Evolutionary conservation across 1,140 invertebrate genomes (phyloP), one percentile per base, ranked within the genome.

Genomic region (Limonius californicus): DNA sequence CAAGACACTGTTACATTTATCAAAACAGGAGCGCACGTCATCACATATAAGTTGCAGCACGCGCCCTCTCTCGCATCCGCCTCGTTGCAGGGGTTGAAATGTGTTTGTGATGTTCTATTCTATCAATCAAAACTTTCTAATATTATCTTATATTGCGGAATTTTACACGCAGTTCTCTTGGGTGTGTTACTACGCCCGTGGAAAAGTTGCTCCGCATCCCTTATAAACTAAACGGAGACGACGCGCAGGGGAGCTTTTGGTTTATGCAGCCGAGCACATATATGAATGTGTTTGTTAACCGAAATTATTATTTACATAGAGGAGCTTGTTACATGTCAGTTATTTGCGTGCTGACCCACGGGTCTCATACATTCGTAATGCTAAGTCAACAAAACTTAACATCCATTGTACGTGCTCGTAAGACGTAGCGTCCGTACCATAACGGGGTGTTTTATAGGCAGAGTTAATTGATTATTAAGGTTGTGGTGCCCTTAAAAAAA

Each of bases 261-360:
- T 50, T 50, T 18, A 50, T 19, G 45, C 16, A 8, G 45, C 2
- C 6, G 16, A 18, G 45, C 16, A 50, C 20, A 63, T 50, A 63
- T 67, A 65, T 55, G 63, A 68, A 68, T 70, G 65, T 74, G 73
- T 74, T 74, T 74, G 73, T 70, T 70, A 72, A 74, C 70, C 64
- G 69, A 73, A 71, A 74, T 74, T 74, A 72, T 72, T 74, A 74
- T 74, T 74, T 74, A 69, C 70, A 69, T 62, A 73, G 71, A 73
- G 50, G 70, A 70, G 67, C 60, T 69, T 68, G 68, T 71, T 70
- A 70, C 61, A 69, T 70, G 70, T 71, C 70, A 72, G 70, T 69
- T 72, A 72, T 72, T 72, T 70, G 69, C 68, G 62, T 64, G 68
- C 66, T 68, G 68, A 71, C 68, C 71, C 69, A 64, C 59, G 59